Percentiles rank a stretch among this genome's conserved stretches.
phyloP scores from a whole-genome alignment of 2,888 invertebrate species.

The Folsomia candida region DNA sequence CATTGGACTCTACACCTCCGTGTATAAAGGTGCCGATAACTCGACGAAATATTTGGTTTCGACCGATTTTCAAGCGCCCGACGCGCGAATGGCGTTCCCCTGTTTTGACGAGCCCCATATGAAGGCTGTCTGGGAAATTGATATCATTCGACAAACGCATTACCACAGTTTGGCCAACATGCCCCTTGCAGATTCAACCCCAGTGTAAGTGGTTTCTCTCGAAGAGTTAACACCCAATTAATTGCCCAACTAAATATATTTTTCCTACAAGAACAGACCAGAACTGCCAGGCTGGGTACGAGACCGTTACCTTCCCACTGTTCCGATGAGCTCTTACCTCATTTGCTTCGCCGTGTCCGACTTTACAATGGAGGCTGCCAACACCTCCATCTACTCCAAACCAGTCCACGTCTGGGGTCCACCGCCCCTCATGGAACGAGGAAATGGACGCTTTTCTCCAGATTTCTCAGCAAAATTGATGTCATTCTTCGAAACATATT shows the following conservation, averaged over 20 bases:
- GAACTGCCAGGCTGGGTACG: constrained; percentile 31
- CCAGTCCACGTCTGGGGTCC: constrained; percentile 44
- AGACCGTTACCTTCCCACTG: constrained; percentile 31
- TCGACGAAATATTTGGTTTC: constrained; percentile 29
- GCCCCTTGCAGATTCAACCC: constrained; percentile 20
- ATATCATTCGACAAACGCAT: constrained; percentile 25
- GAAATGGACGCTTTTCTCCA: constrained; percentile 34
- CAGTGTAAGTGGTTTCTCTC: background rate
- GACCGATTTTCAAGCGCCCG: constrained; percentile 43
- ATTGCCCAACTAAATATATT: too few species aligned
- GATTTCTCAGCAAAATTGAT: constrained; percentile 35
- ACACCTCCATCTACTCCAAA: constrained; percentile 13
- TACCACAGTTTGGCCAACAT: constrained; percentile 36
- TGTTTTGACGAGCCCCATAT: constrained; percentile 43
- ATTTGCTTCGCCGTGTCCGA: constrained; percentile 42
- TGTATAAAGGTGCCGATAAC: background rate
- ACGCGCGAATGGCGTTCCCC: constrained; percentile 38
- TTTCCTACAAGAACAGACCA: constrained; percentile 13
- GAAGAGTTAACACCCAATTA: too few species aligned
- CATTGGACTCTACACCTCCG: background rate
- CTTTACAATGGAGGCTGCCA: constrained; percentile 25
- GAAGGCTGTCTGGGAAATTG: constrained; percentile 40
- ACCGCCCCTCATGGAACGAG: constrained; percentile 34
- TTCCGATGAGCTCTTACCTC: constrained; percentile 39
- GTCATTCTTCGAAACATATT: constrained; percentile 32